These are phyloP conservation scores for Psittacula echo DNA, from an alignment of 2,797 vertebrate genomes.

Conservation along the genomic window DNA sequence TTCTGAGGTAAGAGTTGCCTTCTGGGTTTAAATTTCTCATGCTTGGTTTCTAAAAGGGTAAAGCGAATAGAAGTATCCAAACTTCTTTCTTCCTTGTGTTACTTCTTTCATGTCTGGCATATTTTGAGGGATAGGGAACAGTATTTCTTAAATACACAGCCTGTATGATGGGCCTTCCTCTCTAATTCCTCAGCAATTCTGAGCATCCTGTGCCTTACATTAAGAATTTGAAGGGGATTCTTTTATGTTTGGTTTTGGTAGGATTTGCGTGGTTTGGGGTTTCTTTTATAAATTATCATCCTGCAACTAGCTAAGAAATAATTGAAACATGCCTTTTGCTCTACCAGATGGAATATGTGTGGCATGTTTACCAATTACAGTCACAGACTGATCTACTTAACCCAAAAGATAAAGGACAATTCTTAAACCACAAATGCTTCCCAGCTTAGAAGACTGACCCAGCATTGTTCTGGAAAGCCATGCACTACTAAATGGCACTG, in stretches of 20 bases:
- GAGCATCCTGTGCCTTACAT: accelerated
- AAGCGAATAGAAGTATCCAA: neutral
- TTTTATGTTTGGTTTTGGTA: neutral
- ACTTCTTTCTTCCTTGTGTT: neutral
- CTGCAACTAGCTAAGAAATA: neutral
- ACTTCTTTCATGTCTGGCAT: neutral
- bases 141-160: neutral
- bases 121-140: neutral
- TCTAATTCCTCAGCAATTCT: neutral
- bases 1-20: neutral
- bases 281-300: neutral
- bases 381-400: neutral
- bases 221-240: neutral
- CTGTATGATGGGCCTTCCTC: accelerated
- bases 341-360: neutral
- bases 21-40: neutral
- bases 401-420: neutral
- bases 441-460: neutral
- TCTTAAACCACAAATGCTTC: constrained; percentile 3
- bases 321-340: neutral
- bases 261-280: neutral
- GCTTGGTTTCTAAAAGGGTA: neutral
- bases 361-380: neutral
- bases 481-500: neutral
- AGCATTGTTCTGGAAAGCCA: neutral